phyloP scores from a whole-genome alignment of 2,797 vertebrate genomes.

The Hippoglossus hippoglossus region DNA sequence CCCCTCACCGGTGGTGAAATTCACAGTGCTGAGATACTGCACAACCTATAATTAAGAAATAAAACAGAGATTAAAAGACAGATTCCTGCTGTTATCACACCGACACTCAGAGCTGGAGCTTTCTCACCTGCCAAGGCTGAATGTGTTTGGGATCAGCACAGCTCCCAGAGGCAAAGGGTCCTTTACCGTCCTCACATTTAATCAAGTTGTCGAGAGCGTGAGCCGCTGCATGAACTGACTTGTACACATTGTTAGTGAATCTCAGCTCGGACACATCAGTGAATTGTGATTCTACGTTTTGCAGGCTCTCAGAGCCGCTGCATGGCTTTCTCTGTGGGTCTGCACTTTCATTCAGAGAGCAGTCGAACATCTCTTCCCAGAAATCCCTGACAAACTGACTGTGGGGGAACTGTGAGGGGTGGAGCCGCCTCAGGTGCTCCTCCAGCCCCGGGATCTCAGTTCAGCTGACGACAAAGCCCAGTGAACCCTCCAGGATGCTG shows the following conservation, averaged over 20 bases:
- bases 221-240: constrained; percentile 86
- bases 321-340: constrained; percentile 60
- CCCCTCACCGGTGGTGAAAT: constrained; percentile 79
- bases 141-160: constrained; percentile 78
- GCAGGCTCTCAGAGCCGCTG: constrained; percentile 82
- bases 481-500: constrained; percentile 73
- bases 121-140: constrained; percentile 86
- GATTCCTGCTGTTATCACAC: not conserved
- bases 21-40: constrained; percentile 77
- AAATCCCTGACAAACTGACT: constrained; percentile 82
- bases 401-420: constrained; percentile 78
- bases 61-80: not conserved
- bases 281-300: constrained; percentile 80
- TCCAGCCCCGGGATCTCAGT: constrained; percentile 78
- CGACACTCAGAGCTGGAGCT: not conserved
- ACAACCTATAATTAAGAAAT: constrained; percentile 73
- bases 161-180: constrained; percentile 53
- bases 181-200: constrained; percentile 68
- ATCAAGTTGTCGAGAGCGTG: constrained; percentile 82
- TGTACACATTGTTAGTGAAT: constrained; percentile 86
- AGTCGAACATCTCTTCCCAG: constrained; percentile 82
- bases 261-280: constrained; percentile 86
- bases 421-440: constrained; percentile 73
- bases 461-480: constrained; percentile 79
- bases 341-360: constrained; percentile 59